Evolutionary conservation across 1,140 invertebrate genomes (phyloP).

Genomic region (Pteromalus puparum): DNA sequence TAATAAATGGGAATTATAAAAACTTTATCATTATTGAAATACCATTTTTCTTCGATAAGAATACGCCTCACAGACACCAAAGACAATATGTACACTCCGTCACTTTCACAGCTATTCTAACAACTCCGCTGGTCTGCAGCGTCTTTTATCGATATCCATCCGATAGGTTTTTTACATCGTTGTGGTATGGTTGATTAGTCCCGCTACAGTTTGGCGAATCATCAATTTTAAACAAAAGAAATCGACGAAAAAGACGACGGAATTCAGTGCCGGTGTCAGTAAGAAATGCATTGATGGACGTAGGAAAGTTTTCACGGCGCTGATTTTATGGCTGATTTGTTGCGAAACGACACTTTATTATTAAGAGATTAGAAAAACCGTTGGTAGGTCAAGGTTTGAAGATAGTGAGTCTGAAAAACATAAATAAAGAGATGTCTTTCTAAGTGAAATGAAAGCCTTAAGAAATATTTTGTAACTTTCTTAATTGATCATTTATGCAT

Average conservation of each 20-base stretch:
- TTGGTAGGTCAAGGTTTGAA: conserved; percentile 20
- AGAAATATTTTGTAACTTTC: background rate
- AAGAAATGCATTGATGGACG: background rate
- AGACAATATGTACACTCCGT: background rate
- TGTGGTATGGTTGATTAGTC: conserved; percentile 16
- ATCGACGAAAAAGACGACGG: conserved; percentile 1
- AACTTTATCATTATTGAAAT: background rate
- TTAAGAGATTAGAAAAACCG: background rate
- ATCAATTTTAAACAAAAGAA: background rate
- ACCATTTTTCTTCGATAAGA: background rate
- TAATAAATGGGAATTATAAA: background rate
- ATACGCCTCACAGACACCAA: background rate
- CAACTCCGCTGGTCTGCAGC: background rate
- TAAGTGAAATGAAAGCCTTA: background rate
- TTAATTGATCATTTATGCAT: background rate
- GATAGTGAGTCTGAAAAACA: background rate
- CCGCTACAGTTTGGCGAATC: background rate
- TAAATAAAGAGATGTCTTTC: background rate
- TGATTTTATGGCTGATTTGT: conserved; percentile 27
- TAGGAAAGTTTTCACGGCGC: background rate
- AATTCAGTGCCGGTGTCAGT: background rate
- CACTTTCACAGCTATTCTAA: conserved; percentile 24
- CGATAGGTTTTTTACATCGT: background rate
- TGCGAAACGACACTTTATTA: conserved; percentile 21
- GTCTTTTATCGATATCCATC: conserved; percentile 30